Percentiles rank a stretch among this genome's conserved stretches.
Evolutionary conservation across 2,797 vertebrate genomes (phyloP).

Genomic region (Harpagifer antarcticus): DNA sequence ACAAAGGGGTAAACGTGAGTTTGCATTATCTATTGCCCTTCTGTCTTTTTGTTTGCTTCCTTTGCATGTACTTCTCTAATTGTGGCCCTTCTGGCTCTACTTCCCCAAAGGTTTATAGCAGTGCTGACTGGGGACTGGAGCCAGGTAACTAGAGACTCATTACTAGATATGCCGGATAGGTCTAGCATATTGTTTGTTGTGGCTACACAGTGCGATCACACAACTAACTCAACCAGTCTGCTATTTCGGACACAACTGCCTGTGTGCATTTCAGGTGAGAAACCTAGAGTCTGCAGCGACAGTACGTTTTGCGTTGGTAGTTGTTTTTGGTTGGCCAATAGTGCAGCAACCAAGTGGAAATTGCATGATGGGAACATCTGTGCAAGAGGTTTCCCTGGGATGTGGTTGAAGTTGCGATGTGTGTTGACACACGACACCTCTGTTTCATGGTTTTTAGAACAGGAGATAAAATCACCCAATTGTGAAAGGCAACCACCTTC

Average conservation of each 20-base stretch:
- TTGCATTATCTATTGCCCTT: conserved; percentile 27
- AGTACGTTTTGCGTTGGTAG: conserved; percentile 15
- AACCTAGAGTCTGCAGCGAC: not conserved
- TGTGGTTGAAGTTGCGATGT: conserved; percentile 43
- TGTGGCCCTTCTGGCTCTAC: conserved; percentile 63
- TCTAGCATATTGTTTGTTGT: conserved; percentile 72
- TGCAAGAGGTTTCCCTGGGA: conserved; percentile 46
- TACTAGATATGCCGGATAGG: conserved; percentile 65
- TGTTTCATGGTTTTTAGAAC: conserved; percentile 7
- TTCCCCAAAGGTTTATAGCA: conserved; percentile 64
- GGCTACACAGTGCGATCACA: conserved; percentile 52
- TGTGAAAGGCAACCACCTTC: not conserved
- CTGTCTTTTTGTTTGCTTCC: conserved; percentile 59
- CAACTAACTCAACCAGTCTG: conserved; percentile 27
- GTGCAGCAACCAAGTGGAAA: conserved; percentile 47
- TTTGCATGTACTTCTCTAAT: conserved; percentile 68
- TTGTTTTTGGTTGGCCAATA: conserved; percentile 27
- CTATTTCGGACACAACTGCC: conserved; percentile 10
- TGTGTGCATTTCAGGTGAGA: not conserved
- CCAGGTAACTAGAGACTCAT: conserved; percentile 76
- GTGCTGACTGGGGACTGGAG: conserved; percentile 60
- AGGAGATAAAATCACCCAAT: not conserved
- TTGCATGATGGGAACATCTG: conserved; percentile 53
- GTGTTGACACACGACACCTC: conserved; percentile 23
- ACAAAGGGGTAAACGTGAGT: conserved; percentile 34